Evolutionary conservation across 2,797 vertebrate genomes (phyloP).

Genomic region (Enteromius viviparus): DNA sequence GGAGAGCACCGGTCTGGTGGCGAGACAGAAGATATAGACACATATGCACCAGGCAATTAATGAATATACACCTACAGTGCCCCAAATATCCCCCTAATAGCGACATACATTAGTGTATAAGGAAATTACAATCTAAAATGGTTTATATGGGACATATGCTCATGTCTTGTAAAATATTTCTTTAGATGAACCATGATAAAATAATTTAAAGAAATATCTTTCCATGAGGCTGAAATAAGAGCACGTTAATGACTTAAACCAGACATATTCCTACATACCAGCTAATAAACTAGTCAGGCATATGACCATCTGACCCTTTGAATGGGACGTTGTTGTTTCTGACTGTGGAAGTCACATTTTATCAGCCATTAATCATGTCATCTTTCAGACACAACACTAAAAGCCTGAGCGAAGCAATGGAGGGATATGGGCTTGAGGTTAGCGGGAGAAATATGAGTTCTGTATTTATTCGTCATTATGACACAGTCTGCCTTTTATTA

Average conservation of each 20-base stretch:
- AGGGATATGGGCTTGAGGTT: not conserved
- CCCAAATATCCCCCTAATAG: not conserved
- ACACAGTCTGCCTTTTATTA: not conserved
- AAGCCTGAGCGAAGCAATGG: not conserved
- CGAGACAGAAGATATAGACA: slow-evolving; percentile 10
- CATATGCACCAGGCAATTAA: not conserved
- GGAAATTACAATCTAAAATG: not conserved
- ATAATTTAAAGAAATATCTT: not conserved
- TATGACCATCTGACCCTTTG: slow-evolving; percentile 22
- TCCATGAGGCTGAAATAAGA: not conserved
- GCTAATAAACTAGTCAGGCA: slow-evolving; percentile 46
- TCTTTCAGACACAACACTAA: slow-evolving; percentile 58
- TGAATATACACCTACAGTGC: not conserved
- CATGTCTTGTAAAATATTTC: not conserved
- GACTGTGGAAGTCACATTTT: slow-evolving; percentile 62
- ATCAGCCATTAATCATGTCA: slow-evolving; percentile 68
- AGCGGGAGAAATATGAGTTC: not conserved
- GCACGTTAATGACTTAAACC: not conserved
- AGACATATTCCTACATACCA: slow-evolving; percentile 1
- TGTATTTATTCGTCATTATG: not conserved
- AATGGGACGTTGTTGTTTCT: not conserved
- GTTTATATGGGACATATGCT: not conserved
- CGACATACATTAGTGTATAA: not conserved
- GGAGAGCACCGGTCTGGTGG: slow-evolving; percentile 10
- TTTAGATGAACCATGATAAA: not conserved